phyloP scores from a whole-genome alignment of 2,797 vertebrate species.

The Phataginus tricuspis region DNA sequence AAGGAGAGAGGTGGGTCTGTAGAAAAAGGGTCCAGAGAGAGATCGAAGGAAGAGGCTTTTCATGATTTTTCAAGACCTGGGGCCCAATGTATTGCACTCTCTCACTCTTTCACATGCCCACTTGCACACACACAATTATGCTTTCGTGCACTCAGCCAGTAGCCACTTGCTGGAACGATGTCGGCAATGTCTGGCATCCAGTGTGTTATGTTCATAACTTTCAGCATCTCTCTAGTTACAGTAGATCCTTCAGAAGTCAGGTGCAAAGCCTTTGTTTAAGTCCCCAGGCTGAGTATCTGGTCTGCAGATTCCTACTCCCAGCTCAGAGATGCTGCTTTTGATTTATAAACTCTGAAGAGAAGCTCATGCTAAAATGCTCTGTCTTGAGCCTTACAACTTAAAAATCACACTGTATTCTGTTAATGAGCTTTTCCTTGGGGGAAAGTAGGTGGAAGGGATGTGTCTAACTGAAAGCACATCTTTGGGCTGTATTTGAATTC shows the following conservation, averaged over 20 bases:
- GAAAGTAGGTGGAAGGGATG: neutral
- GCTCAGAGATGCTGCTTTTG: neutral
- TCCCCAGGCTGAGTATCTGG: neutral
- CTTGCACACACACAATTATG: fast-evolving
- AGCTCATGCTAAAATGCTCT: neutral
- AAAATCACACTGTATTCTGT: neutral
- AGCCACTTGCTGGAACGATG: neutral
- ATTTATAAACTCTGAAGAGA: neutral
- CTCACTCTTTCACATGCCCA: fast-evolving
- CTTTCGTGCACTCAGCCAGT: neutral
- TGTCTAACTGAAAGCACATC: fast-evolving
- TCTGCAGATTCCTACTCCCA: fast-evolving
- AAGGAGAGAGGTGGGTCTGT: neutral
- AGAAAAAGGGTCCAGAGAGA: neutral
- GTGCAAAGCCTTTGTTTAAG: too few species aligned
- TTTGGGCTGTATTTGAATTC: too few species aligned
- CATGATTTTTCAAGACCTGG: neutral
- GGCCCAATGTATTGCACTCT: fast-evolving
- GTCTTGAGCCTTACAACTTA: neutral
- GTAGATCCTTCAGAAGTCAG: neutral
- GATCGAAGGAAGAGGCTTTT: neutral
- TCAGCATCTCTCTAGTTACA: neutral
- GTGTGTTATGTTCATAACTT: neutral
- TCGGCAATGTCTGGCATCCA: too few species aligned
- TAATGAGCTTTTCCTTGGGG: neutral